phyloP scores from a whole-genome alignment of 2,113 vertebrate species.

The Arvicanthis niloticus region DNA sequence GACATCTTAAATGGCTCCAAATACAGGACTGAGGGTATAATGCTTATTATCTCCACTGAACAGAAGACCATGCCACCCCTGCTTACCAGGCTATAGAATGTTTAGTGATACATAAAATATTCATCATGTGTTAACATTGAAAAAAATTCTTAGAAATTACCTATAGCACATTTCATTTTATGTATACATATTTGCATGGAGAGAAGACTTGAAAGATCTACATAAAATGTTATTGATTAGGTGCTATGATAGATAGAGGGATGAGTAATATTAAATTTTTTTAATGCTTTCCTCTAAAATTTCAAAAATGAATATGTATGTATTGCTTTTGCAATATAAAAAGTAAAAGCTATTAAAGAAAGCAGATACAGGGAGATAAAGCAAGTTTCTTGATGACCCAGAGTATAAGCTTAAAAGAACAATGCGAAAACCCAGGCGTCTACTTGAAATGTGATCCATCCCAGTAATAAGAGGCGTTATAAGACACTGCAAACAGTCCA shows the following conservation, averaged over 20 bases:
- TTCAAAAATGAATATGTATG: conserved; percentile 58
- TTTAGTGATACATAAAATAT: background rate
- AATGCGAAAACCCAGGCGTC: background rate
- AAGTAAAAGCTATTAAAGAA: conserved; percentile 58
- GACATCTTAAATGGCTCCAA: background rate
- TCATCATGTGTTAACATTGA: conserved; percentile 5
- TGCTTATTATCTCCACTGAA: background rate
- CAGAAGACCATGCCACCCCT: background rate
- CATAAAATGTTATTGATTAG: conserved; percentile 61
- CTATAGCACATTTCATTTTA: conserved; percentile 30
- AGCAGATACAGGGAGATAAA: background rate
- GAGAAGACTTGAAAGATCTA: conserved; percentile 35
- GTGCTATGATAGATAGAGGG: conserved; percentile 46
- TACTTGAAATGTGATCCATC: background rate
- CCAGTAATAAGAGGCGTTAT: background rate
- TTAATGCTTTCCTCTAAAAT: conserved; percentile 60
- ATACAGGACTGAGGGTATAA: background rate
- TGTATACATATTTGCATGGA: conserved; percentile 33
- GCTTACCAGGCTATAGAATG: background rate
- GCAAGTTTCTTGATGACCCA: conserved; percentile 40
- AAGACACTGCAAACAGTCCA: background rate
- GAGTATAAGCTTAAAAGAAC: conserved; percentile 26
- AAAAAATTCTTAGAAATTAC: conserved; percentile 9
- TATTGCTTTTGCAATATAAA: conserved; percentile 51
- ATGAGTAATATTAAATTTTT: conserved; percentile 53